Evolutionary conservation across 2,888 invertebrate genomes (phyloP).

Genomic region (Reticulitermes lucifugus): DNA sequence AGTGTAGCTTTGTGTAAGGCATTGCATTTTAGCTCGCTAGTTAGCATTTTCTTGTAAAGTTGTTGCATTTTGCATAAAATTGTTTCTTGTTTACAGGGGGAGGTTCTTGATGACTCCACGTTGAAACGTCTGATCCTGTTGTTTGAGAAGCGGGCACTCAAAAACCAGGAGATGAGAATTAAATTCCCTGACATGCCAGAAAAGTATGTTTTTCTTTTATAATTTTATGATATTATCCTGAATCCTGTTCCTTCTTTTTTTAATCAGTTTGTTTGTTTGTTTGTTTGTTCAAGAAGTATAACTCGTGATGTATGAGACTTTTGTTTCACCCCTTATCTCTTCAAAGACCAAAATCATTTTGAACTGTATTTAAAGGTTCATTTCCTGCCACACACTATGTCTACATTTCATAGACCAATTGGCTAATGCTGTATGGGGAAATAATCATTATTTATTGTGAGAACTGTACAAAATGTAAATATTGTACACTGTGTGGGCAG

Average conservation of each 20-base stretch:
- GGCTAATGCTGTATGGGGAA: no score
- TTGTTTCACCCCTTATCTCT: neutral
- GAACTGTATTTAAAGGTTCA: no score
- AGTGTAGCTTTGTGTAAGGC: no score
- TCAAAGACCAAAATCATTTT: no score
- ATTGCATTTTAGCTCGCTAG: no score
- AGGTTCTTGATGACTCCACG: conserved; percentile 86
- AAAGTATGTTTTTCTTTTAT: conserved; percentile 68
- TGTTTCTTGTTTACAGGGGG: conserved; percentile 69
- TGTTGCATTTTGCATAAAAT: conserved; percentile 16
- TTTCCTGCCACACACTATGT: no score
- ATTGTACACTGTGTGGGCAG: no score
- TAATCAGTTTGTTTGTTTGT: neutral
- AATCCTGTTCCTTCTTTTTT: neutral
- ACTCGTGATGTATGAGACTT: neutral
- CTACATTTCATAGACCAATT: no score
- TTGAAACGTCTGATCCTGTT: conserved; percentile 90
- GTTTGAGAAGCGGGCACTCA: conserved; percentile 94
- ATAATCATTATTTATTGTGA: no score
- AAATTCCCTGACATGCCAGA: conserved; percentile 97
- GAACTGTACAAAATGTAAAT: no score
- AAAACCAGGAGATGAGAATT: conserved; percentile 97
- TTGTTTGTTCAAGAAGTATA: neutral
- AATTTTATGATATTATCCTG: neutral
- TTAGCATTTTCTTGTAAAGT: neutral